Evolutionary conservation across 2,113 vertebrate genomes (phyloP), one percentile per base, ranked within the genome.

Genomic region (Lamprotornis superbus): DNA sequence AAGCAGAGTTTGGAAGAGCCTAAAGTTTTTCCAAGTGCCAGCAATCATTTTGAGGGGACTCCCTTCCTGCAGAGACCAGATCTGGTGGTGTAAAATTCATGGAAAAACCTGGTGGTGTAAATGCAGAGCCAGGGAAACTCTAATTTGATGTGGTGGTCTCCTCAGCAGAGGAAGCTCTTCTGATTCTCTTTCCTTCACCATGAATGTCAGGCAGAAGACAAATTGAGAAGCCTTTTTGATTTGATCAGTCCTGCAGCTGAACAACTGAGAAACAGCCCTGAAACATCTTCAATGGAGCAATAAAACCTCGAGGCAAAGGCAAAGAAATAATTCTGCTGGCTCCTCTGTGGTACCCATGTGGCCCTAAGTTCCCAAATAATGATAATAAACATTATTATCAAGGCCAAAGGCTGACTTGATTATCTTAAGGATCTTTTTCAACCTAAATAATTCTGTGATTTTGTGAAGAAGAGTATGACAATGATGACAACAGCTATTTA

Each of bases 271-370:
- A 69, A 63, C 20, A 83, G 25, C 46, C 55, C 49, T 56, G 33
- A 55, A 37, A 39, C 8, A 3, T 10, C 64, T 55, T 30, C 35
- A 46, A 0, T 1, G 2, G 13, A 15, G 12, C 22, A 68, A 50
- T 30, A 70, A 90, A 74, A 42, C 7, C 30, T 27, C 23, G 1
- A 74, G 31, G 22, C 11, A 67, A 81, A 15, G 50, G 50, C 25
- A 86, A 80, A 69, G 19, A 12, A 63, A 76, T 14, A 15, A 13
- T 30, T 90, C n/a, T 33, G 31, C 30, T 49, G 59, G 55, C n/a
- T 59, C 6, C 35, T 56, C 55, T 46, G 35, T 25, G 28, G 6
- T 15, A 60, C 25, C 30, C 31, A 3, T 1, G 9, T 35, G 52
- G 12, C 10, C 23, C 18, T 25, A 23, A 63, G 2, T 12, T 70